Base-by-base conservation (phyloP, 2,888 invertebrate species). In the Mechanitis mazaeus region DNA sequence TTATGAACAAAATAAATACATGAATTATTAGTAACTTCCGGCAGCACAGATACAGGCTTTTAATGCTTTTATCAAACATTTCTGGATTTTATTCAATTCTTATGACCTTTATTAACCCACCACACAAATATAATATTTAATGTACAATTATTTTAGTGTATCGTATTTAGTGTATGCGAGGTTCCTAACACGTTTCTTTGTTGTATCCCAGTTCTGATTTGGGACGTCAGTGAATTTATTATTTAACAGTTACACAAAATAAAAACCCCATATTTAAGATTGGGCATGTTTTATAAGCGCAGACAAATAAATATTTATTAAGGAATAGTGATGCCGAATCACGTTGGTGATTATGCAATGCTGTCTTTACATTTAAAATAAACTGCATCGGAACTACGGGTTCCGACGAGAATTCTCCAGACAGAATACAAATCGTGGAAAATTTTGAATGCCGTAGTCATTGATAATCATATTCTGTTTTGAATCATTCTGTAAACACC, bases 291-390 rank as follows among this genome's bases (percentile, higher is more conserved):
- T 55, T 80, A 84, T 81, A 83, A 85, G 79, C 72, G 55, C 69
- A 77, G 70, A 76, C 69, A 73, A 84, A 87, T 88, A 87, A 87
- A 87, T 87, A 85, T 88, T 85, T 85, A 84, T 77, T 83, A 82
- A 75, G 74, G 83, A 86, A 84, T 85, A 81, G 81, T 84, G 85
- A 86, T 84, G 84, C 80, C 75, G 84, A 84, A 86, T 85, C 85
- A 85, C 81, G 84, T 82, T 80, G 84, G 82, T 83, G 84, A 89
- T 89, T 88, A 87, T 88, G 87, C 87, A 87, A 87, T 82, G 81
- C 80, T 80, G 80, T 81, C 82, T 87, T 85, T 85, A 84, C 84
- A 87, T 89, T 85, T 85, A 84, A 85, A 88, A 85, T 84, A 85
- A 79, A 80, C 81, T 87, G 87, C 88, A 87, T 83, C 80, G 78